Evolutionary conservation across 2,113 vertebrate species (phyloP).

Genomic region (Epinephelus moara): DNA sequence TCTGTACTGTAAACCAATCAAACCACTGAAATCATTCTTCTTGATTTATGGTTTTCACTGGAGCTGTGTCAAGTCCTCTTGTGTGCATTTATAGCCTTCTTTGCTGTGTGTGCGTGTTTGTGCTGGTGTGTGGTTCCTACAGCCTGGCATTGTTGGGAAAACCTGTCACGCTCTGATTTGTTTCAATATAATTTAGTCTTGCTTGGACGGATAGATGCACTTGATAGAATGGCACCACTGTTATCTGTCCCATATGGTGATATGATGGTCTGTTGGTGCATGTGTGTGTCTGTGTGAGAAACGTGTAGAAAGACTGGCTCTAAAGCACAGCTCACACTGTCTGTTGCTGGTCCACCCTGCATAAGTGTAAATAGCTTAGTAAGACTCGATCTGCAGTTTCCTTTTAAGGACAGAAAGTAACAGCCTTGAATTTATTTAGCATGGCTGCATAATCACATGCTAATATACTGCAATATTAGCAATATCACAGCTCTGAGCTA

Average conservation of each 20-base stretch:
- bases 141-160: conserved; percentile 37
- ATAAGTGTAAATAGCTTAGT: not conserved
- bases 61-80: conserved; percentile 47
- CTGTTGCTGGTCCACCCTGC: not conserved
- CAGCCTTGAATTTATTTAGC: no score
- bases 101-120: not conserved
- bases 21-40: conserved; percentile 52
- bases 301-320: not conserved
- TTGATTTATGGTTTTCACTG: conserved; percentile 59
- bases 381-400: conserved; percentile 10
- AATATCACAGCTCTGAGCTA: no score
- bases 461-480: no score
- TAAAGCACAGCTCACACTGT: not conserved
- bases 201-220: conserved; percentile 15
- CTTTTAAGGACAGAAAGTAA: not conserved
- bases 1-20: conserved; percentile 49
- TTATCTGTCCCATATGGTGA: conserved; percentile 7
- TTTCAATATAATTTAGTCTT: conserved; percentile 46
- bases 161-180: conserved; percentile 51
- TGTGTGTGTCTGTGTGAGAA: conserved; percentile 15
- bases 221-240: conserved; percentile 30
- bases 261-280: not conserved
- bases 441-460: no score
- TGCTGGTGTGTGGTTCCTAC: conserved; percentile 15
- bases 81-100: conserved; percentile 49